Evolutionary conservation across 2,797 vertebrate species (phyloP).

Genomic region (Acropternis orthonyx): DNA sequence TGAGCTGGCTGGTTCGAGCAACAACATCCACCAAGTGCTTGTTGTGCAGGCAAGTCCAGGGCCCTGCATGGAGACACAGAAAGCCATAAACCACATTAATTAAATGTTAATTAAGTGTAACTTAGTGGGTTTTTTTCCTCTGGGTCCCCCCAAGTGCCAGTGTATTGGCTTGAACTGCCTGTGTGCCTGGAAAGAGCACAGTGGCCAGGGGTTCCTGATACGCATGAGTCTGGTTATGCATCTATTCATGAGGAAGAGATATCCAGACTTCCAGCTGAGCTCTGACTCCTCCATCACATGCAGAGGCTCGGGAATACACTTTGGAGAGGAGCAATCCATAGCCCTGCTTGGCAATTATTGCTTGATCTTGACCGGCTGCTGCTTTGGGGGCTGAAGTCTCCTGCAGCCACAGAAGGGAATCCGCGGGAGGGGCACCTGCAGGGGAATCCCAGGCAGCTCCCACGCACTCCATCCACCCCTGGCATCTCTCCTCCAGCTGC

Average conservation of each 20-base stretch:
- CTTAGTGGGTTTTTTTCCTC: neutral
- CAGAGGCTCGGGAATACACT: neutral
- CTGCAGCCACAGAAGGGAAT: neutral
- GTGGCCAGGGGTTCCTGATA: neutral
- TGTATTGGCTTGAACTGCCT: neutral
- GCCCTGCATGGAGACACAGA: neutral
- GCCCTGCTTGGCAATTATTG: neutral
- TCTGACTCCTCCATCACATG: neutral
- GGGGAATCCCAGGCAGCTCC: neutral
- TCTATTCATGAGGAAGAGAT: neutral
- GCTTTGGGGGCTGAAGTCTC: neutral
- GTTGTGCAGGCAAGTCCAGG: neutral
- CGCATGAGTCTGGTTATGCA: rapidly evolving
- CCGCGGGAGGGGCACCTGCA: rapidly evolving
- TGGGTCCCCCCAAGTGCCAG: neutral
- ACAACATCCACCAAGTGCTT: neutral
- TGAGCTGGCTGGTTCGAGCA: neutral
- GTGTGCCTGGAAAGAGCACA: neutral
- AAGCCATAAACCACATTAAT: neutral
- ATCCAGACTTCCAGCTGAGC: neutral
- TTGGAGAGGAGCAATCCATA: too few relatives aligned
- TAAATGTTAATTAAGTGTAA: neutral
- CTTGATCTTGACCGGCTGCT: neutral
- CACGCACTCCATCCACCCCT: neutral
- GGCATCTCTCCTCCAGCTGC: neutral